Base-by-base conservation (phyloP, 2,888 invertebrate genomes). In the Eupithecia abbreviata region DNA sequence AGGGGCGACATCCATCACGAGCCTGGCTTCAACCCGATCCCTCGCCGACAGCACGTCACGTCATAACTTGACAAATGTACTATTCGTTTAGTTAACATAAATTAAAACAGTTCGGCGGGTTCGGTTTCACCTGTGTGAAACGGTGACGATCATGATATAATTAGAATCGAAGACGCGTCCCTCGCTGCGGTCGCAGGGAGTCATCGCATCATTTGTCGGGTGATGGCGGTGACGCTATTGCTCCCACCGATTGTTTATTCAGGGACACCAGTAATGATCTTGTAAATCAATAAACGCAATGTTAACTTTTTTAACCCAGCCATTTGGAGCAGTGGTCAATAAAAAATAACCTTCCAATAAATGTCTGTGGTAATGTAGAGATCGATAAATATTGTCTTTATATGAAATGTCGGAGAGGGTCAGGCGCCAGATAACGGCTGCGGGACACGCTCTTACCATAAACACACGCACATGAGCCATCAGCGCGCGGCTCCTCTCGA, bases 401-500 rank as follows among this genome's bases (percentile, higher is more conserved):
- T 55, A 76, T 51, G 66, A 55, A 55, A n/a, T 55, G 55, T n/a
- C 55, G 7, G 55, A 15, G 51, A 13, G 69, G 5, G 72, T 55
- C 55, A n/a, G 65, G n/a, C 45, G 55, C n/a, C 51, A 51, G 12
- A 12, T n/a, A 42, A 72, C 51, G 71, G 72, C 51, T 3, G 72
- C 5, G 6, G 75, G 66, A 76, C 71, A 74, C 71, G 71, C 71
- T 73, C 73, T 77, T 76, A 71, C 73, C 77, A 74, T 77, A 76
- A 78, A 80, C 67, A 71, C 18, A 1, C 41, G 67, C 68, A 45
- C 70, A 74, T 77, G 75, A 76, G 73, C 62, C 65, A 30, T 15
- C 72, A 51, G 51, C 51, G 51, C 15, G 1, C 15, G 47, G 4
- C 51, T 15, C 15, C 15, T 15, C 15, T 10, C 15, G 15, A 51